Evolutionary conservation across 2,888 invertebrate genomes (phyloP).

Genomic region (Neria commutata): DNA sequence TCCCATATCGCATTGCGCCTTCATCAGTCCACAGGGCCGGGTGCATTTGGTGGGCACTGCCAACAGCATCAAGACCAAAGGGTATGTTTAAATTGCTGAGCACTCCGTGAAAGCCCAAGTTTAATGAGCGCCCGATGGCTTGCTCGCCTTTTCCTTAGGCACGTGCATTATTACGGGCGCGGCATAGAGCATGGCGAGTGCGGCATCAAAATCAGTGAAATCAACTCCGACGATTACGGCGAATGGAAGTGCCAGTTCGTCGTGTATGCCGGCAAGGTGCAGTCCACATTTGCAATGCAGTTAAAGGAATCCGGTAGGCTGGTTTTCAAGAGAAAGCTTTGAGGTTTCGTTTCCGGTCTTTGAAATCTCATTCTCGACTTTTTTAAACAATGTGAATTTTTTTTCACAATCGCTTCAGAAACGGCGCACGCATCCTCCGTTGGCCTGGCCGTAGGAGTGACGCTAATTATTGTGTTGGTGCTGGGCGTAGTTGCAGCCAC

Average conservation of each 20-base stretch:
- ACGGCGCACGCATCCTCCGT: slow-evolving; percentile 27
- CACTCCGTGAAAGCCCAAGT: no score
- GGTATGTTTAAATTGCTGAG: slow-evolving; percentile 29
- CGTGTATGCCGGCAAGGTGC: slow-evolving; percentile 13
- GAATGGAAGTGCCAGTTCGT: slow-evolving; percentile 44
- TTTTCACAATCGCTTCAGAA: slow-evolving; percentile 11
- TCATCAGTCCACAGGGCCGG: slow-evolving; percentile 37
- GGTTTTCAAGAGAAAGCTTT: slow-evolving; percentile 34
- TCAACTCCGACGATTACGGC: slow-evolving; percentile 37
- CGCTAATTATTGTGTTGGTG: slow-evolving; percentile 30
- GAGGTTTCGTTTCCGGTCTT: slow-evolving; percentile 7
- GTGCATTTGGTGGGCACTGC: slow-evolving; percentile 40
- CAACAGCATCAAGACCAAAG: slow-evolving; percentile 35
- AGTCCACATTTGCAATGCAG: slow-evolving; percentile 30
- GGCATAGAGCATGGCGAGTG: slow-evolving; percentile 43
- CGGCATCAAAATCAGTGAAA: slow-evolving; percentile 37
- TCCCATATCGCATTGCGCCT: slow-evolving; percentile 41
- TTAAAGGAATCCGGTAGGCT: slow-evolving; percentile 35
- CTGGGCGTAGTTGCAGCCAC: slow-evolving; percentile 32
- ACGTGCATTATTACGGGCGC: slow-evolving; percentile 41
- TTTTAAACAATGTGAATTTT: neutral
- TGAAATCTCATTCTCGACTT: no score
- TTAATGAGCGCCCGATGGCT: neutral
- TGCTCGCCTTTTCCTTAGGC: slow-evolving; percentile 35
- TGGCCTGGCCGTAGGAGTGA: slow-evolving; percentile 32